Base-by-base conservation (phyloP, 2,888 invertebrate genomes). In the Macrosiphum euphorbiae region DNA sequence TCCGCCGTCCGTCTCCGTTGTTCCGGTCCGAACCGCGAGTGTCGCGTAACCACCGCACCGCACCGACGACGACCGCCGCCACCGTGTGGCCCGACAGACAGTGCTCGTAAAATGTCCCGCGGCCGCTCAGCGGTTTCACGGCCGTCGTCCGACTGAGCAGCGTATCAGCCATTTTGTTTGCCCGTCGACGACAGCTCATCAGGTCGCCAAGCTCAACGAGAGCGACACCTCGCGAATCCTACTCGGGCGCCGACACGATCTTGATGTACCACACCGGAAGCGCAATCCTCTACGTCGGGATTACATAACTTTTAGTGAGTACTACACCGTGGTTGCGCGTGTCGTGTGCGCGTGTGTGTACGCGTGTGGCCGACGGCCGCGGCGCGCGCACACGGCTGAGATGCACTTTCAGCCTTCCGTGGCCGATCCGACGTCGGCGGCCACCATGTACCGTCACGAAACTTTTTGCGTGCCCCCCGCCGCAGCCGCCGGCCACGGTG, bases 41-140 rank as follows among this genome's bases (percentile, higher is more conserved):
- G 86, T 86, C 58, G n/a, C 44, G 20, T n/a, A 84, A 92, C 94
- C 92, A 58, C 96, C 96, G 96, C 95, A 95, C 95, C 95, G 95
- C 95, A 95, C 95, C 94, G 95, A 44, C 41, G 35, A 55, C 87
- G 35, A 11, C 91, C 92, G 87, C 94, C 92, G 88, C 94, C 90
- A n/a, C 88, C 94, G 92, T 88, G 90, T 92, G 28, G 86, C 90
- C 44, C 91, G 88, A 91, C 88, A 44, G 50, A 58, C 92, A 86
- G 58, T 26, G 58, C 41, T 28, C 89, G 47, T 61, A 93, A 93
- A 93, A 94, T 94, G 93, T 94, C 93, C 26, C 67, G 84, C 92
- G 52, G 92, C 84, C 84, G 84, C 26, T 28, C 67, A 24, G 24
- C 84, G 52, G 44, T 88, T 78, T 88, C 50, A 67, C 93, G 90